These are phyloP conservation scores for Leptopilina boulardi DNA, from an alignment of 1,140 invertebrate species.

Conservation along the genomic window DNA sequence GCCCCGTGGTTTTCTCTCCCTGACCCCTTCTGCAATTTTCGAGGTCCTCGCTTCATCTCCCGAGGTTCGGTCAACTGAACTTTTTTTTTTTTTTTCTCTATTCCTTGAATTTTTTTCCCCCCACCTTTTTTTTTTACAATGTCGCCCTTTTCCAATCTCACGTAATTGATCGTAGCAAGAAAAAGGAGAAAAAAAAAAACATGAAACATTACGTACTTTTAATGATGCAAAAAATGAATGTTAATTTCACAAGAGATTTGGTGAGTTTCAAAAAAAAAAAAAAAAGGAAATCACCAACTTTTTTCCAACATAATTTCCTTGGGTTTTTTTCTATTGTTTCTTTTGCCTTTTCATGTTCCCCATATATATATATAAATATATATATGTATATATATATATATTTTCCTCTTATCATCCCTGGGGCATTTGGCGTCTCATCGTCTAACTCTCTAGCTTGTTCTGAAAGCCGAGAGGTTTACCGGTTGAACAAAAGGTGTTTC, in stretches of 20 bases:
- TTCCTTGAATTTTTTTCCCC: neutral
- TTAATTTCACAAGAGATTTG: too few relatives aligned
- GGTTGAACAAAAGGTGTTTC: slow-evolving; percentile 29
- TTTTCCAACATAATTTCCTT: neutral
- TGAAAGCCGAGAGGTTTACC: slow-evolving; percentile 16
- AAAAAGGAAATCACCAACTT: neutral
- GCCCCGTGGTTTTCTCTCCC: slow-evolving; percentile 4
- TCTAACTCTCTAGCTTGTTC: slow-evolving; percentile 16
- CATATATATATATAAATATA: too few relatives aligned
- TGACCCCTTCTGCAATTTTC: slow-evolving; percentile 30
- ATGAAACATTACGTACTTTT: neutral
- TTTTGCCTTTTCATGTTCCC: neutral
- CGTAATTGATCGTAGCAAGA: neutral
- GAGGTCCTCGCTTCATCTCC: slow-evolving; percentile 4
- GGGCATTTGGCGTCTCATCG: slow-evolving; percentile 21
- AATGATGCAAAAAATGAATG: too few relatives aligned
- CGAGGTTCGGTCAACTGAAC: neutral
- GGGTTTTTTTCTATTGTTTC: slow-evolving; percentile 11
- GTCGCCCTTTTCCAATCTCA: neutral
- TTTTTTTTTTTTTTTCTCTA: neutral
- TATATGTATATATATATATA: too few relatives aligned
- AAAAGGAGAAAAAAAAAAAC: neutral
- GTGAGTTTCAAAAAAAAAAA: too few relatives aligned
- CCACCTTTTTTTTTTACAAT: neutral
- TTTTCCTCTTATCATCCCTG: slow-evolving; percentile 9